These are phyloP conservation scores for Drosophila equinoxialis DNA, from an alignment of 1,140 invertebrate species.

Conservation along the genomic window DNA sequence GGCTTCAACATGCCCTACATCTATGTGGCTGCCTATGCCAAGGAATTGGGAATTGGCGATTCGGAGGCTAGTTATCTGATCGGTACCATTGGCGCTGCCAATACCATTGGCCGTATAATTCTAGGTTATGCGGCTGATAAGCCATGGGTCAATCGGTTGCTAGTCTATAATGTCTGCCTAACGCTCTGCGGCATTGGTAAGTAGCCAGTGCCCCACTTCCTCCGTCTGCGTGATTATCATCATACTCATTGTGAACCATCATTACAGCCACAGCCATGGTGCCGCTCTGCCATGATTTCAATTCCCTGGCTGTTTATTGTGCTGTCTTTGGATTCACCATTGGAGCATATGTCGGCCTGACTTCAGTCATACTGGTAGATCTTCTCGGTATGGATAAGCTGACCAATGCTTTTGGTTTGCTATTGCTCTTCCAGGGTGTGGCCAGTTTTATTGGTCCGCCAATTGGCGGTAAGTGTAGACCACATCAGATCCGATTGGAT, in stretches of 20 bases:
- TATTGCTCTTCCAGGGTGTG: conserved; percentile 95
- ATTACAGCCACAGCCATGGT: conserved; percentile 91
- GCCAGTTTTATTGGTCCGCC: conserved; percentile 95
- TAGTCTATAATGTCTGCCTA: conserved; percentile 94
- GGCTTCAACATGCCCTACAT: conserved; percentile 98
- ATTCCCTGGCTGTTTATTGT: conserved; percentile 90
- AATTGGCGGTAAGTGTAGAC: conserved; percentile 88
- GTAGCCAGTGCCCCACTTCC: conserved; percentile 41
- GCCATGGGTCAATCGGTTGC: conserved; percentile 93
- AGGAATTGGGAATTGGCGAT: conserved; percentile 85
- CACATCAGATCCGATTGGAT: neutral
- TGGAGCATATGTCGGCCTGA: conserved; percentile 96
- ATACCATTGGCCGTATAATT: conserved; percentile 93
- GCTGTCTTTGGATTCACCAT: conserved; percentile 93
- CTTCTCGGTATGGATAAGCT: conserved; percentile 93
- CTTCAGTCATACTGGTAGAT: conserved; percentile 94
- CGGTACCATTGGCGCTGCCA: conserved; percentile 92
- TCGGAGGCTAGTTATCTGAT: conserved; percentile 87
- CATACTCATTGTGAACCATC: conserved; percentile 45
- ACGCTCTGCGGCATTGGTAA: conserved; percentile 92
- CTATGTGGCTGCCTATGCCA: conserved; percentile 89
- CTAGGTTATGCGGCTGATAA: conserved; percentile 94
- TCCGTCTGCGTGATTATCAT: neutral
- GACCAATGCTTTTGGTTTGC: conserved; percentile 96
- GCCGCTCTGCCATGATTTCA: conserved; percentile 88